Evolutionary conservation across 2,797 vertebrate genomes (phyloP).

Genomic region (Lithobates sylvaticus): DNA sequence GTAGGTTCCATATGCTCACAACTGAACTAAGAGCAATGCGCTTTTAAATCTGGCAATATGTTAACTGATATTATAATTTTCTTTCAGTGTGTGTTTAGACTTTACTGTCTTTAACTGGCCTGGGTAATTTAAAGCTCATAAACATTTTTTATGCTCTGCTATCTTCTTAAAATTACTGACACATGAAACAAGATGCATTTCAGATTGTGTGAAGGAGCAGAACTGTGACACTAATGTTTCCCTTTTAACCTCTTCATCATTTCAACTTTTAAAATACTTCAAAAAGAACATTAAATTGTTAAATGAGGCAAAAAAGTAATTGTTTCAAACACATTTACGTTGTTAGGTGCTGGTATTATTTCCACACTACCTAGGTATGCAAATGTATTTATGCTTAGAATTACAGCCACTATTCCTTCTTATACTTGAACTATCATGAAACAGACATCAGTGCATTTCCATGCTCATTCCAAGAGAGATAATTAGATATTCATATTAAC

Average conservation of each 20-base stretch:
- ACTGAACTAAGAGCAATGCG: background rate
- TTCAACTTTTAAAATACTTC: conserved; percentile 46
- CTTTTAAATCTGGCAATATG: conserved; percentile 20
- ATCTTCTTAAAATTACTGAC: conserved; percentile 44
- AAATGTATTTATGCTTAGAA: background rate
- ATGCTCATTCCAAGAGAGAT: too few species aligned
- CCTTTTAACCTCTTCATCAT: conserved; percentile 48
- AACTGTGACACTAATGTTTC: conserved; percentile 23
- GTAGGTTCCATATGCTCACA: background rate
- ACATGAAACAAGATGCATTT: conserved; percentile 41
- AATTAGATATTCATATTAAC: too few species aligned
- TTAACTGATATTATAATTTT: conserved; percentile 29
- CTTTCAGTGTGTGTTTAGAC: conserved; percentile 21
- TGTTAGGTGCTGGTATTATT: conserved; percentile 15
- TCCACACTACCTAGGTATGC: conserved; percentile 11
- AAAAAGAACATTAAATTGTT: conserved; percentile 42
- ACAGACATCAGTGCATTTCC: too few species aligned
- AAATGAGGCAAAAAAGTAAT: conserved; percentile 44
- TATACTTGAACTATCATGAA: too few species aligned
- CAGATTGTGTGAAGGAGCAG: conserved; percentile 1
- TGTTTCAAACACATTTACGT: conserved; percentile 27
- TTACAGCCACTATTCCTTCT: background rate
- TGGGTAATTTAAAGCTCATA: conserved; percentile 39
- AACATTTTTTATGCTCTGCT: conserved; percentile 32
- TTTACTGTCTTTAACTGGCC: background rate